Conservation (phyloP, 1,140 invertebrate genomes). For the Caenorhabditis tropicalis region DNA sequence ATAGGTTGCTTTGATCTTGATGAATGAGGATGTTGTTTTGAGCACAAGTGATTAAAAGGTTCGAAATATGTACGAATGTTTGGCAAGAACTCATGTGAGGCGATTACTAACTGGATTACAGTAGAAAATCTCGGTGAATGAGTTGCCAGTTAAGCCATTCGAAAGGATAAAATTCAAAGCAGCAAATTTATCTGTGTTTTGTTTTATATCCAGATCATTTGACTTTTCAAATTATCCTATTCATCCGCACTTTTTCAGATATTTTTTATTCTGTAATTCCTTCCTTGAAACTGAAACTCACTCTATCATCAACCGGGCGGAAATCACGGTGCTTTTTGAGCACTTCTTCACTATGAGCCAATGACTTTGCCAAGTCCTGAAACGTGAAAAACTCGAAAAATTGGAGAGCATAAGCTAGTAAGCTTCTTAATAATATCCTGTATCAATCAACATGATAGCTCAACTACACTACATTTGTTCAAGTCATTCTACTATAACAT, state of each 20-base stretch:
- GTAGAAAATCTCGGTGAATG: background rate
- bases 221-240: background rate
- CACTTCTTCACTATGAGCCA: background rate
- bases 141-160: background rate
- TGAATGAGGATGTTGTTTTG: background rate
- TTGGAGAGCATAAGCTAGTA: background rate
- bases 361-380: background rate
- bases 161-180: background rate
- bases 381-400: background rate
- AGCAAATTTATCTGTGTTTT: background rate
- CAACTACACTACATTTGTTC: background rate
- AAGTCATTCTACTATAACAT: background rate
- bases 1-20: background rate
- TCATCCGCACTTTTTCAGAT: too few species aligned
- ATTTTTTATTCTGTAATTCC: too few species aligned
- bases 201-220: background rate
- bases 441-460: background rate
- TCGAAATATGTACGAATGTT: background rate
- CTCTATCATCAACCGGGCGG: conserved; percentile 4
- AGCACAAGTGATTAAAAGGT: background rate
- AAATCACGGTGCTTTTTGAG: conserved; percentile 22
- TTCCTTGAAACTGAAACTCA: too few species aligned
- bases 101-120: background rate
- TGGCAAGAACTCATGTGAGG: background rate
- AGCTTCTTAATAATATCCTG: background rate